A percentile compares a stretch with the other conserved stretches of the same genome.
These are phyloP conservation scores for Drosophila tropicalis DNA, from an alignment of 1,140 invertebrate species.

Conservation along the genomic window DNA sequence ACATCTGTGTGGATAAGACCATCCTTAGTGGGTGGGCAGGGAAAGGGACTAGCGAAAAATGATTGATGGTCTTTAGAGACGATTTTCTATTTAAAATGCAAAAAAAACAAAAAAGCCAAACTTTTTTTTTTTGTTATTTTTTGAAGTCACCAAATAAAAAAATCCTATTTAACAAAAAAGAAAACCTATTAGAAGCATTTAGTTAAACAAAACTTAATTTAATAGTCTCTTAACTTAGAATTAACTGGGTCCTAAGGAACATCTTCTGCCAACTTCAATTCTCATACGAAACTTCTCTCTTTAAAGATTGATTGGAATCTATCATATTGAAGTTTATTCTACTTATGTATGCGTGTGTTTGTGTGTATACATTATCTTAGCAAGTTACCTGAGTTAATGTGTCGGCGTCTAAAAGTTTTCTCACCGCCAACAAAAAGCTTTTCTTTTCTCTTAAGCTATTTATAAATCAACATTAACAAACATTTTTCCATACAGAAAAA, in stretches of 20 bases:
- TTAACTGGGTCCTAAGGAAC: too few relatives aligned
- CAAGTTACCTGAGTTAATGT: background rate
- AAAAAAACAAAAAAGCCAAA: slow-evolving; percentile 17
- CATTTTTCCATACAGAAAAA: slow-evolving; percentile 44
- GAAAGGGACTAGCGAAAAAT: slow-evolving; percentile 55
- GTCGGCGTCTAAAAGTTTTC: background rate
- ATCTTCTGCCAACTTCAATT: too few relatives aligned
- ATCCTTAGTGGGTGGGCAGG: background rate
- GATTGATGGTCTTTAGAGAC: slow-evolving; percentile 63
- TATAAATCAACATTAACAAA: slow-evolving; percentile 62
- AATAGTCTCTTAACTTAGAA: too few relatives aligned
- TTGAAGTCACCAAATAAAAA: background rate
- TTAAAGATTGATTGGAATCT: too few relatives aligned
- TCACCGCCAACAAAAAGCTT: slow-evolving; percentile 12
- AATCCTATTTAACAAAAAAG: too few relatives aligned
- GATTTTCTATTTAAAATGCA: slow-evolving; percentile 66
- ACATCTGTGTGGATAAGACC: slow-evolving; percentile 65
- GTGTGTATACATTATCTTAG: background rate
- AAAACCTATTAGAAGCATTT: too few relatives aligned
- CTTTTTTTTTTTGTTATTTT: background rate
- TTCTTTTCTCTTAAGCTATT: slow-evolving; percentile 3
- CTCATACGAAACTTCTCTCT: too few relatives aligned
- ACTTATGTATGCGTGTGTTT: too few relatives aligned
- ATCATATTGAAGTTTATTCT: too few relatives aligned
- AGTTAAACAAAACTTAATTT: too few relatives aligned